Evolutionary conservation across 2,113 vertebrate genomes (phyloP).

Genomic region (Trichechus manatus): DNA sequence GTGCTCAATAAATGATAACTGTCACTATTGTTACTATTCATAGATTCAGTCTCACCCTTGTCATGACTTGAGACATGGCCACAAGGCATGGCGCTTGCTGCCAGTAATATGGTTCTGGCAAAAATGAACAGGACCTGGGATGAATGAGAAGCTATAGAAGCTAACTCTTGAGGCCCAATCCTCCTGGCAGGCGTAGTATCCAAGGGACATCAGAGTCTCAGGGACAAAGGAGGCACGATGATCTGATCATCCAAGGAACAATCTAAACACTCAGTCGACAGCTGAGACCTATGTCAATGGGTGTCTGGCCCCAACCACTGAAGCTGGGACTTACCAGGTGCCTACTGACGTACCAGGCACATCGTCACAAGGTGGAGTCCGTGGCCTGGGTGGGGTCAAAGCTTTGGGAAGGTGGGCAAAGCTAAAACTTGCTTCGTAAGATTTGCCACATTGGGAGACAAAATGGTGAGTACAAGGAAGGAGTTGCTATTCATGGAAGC

Average conservation of each 20-base stretch:
- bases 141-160: fast-evolving
- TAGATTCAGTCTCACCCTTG: background rate
- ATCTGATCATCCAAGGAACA: background rate
- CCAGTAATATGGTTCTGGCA: background rate
- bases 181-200: background rate
- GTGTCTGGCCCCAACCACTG: background rate
- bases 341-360: background rate
- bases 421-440: background rate
- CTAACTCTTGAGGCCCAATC: background rate
- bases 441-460: background rate
- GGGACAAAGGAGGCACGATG: background rate
- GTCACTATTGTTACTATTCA: background rate
- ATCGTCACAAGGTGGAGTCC: background rate
- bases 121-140: background rate
- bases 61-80: background rate
- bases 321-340: background rate
- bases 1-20: background rate
- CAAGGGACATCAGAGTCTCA: background rate
- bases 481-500: background rate
- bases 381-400: background rate
- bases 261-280: background rate
- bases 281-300: background rate
- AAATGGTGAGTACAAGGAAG: background rate
- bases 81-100: background rate
- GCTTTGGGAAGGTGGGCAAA: background rate